Base-by-base conservation (phyloP, 2,113 vertebrate genomes). In the Perccottus glenii region DNA sequence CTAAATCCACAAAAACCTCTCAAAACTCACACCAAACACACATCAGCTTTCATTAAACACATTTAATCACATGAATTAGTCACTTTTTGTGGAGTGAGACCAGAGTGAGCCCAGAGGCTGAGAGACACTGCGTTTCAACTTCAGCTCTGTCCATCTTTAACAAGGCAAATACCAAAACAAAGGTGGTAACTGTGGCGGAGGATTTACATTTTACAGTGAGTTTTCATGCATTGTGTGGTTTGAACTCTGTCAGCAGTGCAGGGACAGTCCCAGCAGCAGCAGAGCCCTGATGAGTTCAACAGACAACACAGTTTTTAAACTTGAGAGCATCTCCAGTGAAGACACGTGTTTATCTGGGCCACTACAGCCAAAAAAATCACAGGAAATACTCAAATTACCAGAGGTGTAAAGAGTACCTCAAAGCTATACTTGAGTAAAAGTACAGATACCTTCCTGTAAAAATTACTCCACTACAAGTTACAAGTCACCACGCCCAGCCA, bases 291-390 rank as follows among this genome's bases (percentile, higher is more conserved):
- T 55, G 32, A 36, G 12, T 55, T 55, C 5, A 55, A 32, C 52
- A 38, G 33, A 38, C n/a, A 33, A 55, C 52, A 55, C 9, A 36
- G 32, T 55, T 38, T 55, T 14, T 27, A 27, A 27, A 27, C 19
- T 27, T 27, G 19, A 4, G 33, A n/a, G 33, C 32, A 55, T 55
- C 35, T 38, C 4, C 52, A 55, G 52, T 33, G 32, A 55, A 55
- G 14, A 27, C 52, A 55, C 35, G 11, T 55, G 52, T 33, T 55
- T 55, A 55, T 55, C 52, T 55, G 52, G 52, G 52, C 12, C 32
- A 55, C 51, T 4, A 55, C 51, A n/a, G 50, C 50, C 51, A 53
- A 33, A 32, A n/a, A 55, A 36, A 53, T 36, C 11, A 53, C 5
- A 32, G 14, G 52, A 36, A 55, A 55, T 55, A 55, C 36, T 55